Conservation (phyloP, 2,113 vertebrate species). For the Petrocephalus microphthalmus region DNA sequence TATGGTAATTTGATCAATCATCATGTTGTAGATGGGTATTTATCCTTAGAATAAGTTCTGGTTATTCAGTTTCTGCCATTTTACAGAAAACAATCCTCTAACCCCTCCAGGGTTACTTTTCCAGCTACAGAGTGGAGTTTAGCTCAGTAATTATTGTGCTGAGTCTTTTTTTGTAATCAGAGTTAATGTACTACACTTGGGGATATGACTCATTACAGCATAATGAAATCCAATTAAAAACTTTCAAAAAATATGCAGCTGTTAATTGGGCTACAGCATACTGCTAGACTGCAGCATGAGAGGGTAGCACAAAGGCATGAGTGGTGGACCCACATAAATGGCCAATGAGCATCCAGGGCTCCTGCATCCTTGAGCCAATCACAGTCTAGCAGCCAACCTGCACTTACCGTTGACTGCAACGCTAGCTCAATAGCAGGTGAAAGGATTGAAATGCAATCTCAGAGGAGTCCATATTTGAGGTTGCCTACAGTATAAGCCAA, state of each 20-base stretch:
- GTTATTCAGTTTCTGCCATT: not conserved
- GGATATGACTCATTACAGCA: not conserved
- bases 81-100: not conserved
- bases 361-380: conserved; percentile 28
- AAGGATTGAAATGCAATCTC: not conserved
- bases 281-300: not conserved
- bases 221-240: conserved; percentile 7
- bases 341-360: conserved; percentile 40
- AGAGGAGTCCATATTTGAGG: no score
- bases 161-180: not conserved
- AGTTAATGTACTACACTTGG: conserved; percentile 1
- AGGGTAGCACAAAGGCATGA: not conserved
- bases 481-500: no score
- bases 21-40: not conserved
- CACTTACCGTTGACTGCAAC: not conserved
- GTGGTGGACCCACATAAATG: conserved; percentile 23
- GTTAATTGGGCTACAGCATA: not conserved
- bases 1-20: not conserved
- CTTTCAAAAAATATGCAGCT: not conserved
- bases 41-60: not conserved
- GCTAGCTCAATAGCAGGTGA: not conserved
- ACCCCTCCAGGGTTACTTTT: not conserved
- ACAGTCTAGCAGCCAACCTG: conserved; percentile 13
- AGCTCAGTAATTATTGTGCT: not conserved
- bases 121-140: not conserved